Evolutionary conservation across 1,140 invertebrate genomes (phyloP).

Genomic region (Scaptomyza montana): DNA sequence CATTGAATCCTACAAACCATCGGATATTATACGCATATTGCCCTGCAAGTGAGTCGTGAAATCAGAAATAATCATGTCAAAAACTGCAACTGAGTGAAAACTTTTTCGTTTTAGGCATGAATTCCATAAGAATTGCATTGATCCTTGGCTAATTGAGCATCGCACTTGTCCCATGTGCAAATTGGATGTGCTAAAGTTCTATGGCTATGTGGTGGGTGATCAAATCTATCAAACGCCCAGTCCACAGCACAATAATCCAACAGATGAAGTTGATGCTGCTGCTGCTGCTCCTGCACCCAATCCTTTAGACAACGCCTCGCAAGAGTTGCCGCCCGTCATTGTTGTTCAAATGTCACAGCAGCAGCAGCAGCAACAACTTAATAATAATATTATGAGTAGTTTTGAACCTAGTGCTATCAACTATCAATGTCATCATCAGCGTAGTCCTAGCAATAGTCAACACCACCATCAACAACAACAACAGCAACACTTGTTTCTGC

Average conservation of each 20-base stretch:
- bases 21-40: constrained; percentile 92
- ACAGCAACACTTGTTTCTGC: constrained; percentile 12
- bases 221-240: constrained; percentile 79
- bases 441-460: constrained; percentile 73
- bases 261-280: constrained; percentile 6
- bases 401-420: constrained; percentile 59
- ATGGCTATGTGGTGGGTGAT: constrained; percentile 92
- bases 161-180: constrained; percentile 98
- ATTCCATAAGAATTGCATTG: constrained; percentile 97
- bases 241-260: constrained; percentile 56
- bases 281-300: constrained; percentile 1
- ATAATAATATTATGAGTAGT: constrained; percentile 39
- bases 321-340: constrained; percentile 77
- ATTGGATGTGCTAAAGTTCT: constrained; percentile 96
- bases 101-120: constrained; percentile 88
- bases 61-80: background rate
- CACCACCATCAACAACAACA: constrained; percentile 40
- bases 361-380: constrained; percentile 23
- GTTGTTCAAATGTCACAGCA: constrained; percentile 63
- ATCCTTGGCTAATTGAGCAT: constrained; percentile 97
- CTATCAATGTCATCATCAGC: constrained; percentile 58
- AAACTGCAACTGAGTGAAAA: background rate
- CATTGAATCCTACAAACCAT: constrained; percentile 94
- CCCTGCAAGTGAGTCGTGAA: constrained; percentile 91
- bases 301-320: constrained; percentile 27